Evolutionary conservation across 2,113 vertebrate species (phyloP).

Genomic region (Crotalus helleri): DNA sequence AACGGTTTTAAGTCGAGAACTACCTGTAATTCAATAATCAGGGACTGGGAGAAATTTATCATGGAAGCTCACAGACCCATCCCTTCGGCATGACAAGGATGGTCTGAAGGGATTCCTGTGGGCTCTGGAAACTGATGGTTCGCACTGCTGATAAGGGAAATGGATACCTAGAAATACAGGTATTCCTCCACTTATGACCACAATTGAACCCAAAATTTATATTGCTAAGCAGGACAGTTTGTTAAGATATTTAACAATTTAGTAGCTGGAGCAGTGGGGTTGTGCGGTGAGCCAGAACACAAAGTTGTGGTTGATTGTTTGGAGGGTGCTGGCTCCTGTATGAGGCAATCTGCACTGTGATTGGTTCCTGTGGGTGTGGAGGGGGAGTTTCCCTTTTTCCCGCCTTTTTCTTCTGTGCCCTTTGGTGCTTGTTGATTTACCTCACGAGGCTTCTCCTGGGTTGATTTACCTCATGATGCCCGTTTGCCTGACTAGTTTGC

Average conservation of each 20-base stretch:
- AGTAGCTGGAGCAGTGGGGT: neutral
- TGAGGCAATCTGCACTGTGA: neutral
- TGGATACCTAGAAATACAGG: neutral
- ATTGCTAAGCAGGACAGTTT: neutral
- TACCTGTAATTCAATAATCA: neutral
- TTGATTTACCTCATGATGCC: neutral
- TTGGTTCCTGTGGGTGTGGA: neutral
- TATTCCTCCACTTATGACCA: neutral
- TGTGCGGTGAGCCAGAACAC: neutral
- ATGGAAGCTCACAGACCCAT: neutral
- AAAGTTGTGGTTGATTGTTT: neutral
- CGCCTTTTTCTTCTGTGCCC: neutral
- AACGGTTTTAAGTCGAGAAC: neutral
- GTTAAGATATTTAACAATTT: neutral
- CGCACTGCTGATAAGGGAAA: neutral
- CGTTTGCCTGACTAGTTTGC: neutral
- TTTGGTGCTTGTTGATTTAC: neutral
- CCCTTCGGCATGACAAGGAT: neutral
- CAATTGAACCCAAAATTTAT: neutral
- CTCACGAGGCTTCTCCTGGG: neutral
- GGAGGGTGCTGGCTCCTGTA: neutral
- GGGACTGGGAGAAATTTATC: neutral
- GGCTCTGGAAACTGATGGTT: neutral
- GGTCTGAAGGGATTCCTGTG: neutral
- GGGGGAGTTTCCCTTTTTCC: neutral